Evolutionary conservation across 2,113 vertebrate genomes (phyloP).

Genomic region (Nipponia nippon): DNA sequence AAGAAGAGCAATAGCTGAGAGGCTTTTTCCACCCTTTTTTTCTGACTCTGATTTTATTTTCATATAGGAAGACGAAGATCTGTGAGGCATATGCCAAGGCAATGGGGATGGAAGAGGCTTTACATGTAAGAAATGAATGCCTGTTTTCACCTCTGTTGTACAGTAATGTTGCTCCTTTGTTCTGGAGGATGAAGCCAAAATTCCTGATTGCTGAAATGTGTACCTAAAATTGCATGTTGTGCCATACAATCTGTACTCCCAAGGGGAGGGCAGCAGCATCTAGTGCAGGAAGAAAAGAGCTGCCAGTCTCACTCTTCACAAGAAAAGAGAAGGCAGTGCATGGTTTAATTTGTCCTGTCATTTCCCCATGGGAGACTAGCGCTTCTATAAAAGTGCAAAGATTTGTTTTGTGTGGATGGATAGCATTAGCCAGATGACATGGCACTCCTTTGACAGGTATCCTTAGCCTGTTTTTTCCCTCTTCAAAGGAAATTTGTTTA

Average conservation of each 20-base stretch:
- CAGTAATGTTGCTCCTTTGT: not conserved
- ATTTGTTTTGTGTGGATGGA: not conserved
- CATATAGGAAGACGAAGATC: conserved; percentile 84
- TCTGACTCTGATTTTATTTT: conserved; percentile 11
- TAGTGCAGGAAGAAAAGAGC: not conserved
- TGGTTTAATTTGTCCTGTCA: not conserved
- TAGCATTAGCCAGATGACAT: not conserved
- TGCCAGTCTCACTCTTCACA: not conserved
- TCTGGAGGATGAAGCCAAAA: not conserved
- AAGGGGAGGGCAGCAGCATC: not conserved
- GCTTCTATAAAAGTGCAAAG: not conserved
- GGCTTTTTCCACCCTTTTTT: not conserved
- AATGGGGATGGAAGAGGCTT: conserved; percentile 85
- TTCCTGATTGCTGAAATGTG: not conserved
- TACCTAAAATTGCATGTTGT: not conserved
- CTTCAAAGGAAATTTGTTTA: not conserved
- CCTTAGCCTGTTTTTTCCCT: not conserved
- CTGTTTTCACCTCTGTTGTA: not conserved
- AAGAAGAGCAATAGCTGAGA: not conserved
- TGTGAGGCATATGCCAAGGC: conserved; percentile 91
- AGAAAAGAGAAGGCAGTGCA: not conserved
- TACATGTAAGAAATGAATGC: conserved; percentile 81
- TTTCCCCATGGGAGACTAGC: not conserved
- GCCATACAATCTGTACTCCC: not conserved
- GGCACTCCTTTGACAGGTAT: not conserved